phyloP scores from a whole-genome alignment of 2,113 vertebrate species.

The Origma solitaria region DNA sequence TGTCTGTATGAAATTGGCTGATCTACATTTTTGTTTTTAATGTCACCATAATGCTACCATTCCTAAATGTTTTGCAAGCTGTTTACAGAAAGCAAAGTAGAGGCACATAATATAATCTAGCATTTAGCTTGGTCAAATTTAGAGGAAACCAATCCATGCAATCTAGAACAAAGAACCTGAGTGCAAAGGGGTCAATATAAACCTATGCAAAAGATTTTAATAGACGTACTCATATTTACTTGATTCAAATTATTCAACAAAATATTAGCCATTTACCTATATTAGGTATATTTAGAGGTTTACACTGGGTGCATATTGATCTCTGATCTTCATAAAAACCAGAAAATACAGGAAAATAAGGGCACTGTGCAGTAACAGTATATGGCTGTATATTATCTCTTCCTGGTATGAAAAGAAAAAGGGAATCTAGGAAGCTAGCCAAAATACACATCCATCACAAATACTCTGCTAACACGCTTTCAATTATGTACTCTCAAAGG shows the following conservation, averaged over 20 bases:
- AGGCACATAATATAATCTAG: not conserved
- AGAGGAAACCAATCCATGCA: constrained; percentile 31
- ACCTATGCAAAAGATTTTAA: not conserved
- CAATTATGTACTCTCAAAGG: not conserved
- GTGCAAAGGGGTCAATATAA: not conserved
- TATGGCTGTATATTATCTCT: not conserved
- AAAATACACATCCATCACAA: not conserved
- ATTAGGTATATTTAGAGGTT: not conserved
- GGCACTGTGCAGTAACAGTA: not conserved
- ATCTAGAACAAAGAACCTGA: not conserved
- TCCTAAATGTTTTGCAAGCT: constrained; percentile 51
- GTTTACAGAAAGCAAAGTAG: constrained; percentile 26
- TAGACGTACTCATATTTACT: not conserved
- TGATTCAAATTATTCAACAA: not conserved
- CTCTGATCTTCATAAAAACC: not conserved
- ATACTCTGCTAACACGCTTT: not conserved
- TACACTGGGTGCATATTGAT: not conserved
- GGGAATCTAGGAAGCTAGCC: not conserved
- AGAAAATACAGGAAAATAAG: not conserved
- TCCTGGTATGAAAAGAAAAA: not conserved
- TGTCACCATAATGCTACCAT: constrained; percentile 23
- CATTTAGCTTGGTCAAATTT: not conserved
- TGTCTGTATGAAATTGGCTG: constrained; percentile 24
- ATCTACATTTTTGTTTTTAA: constrained; percentile 32
- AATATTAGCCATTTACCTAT: not conserved